These are phyloP conservation scores for Caenorhabditis remanei DNA, from an alignment of 1,140 invertebrate species.

Conservation along the genomic window DNA sequence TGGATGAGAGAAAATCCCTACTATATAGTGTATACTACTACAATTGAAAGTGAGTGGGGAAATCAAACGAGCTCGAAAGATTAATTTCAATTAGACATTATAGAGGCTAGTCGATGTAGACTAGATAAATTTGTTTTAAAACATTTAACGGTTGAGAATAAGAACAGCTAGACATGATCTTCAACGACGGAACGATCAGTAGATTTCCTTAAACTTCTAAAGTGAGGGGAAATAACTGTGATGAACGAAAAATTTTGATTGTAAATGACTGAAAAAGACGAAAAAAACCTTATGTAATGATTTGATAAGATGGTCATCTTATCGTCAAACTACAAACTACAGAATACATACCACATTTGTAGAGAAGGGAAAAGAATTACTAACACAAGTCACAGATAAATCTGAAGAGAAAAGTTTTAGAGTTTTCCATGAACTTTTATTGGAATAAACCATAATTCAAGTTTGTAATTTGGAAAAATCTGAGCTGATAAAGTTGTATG, in stretches of 20 bases:
- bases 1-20: not conserved
- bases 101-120: no score
- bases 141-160: no score
- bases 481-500: no score
- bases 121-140: no score
- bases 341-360: conserved; percentile 2
- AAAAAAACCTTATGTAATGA: conserved; percentile 16
- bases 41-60: not conserved
- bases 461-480: no score
- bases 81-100: no score
- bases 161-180: no score
- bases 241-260: not conserved
- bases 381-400: not conserved
- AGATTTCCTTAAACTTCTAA: no score
- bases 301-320: conserved; percentile 35
- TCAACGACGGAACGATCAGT: no score
- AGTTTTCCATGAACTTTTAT: no score
- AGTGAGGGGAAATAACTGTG: no score
- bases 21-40: not conserved
- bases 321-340: conserved; percentile 27
- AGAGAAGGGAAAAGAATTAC: not conserved
- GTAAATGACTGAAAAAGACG: conserved; percentile 17
- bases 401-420: not conserved
- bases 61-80: not conserved
- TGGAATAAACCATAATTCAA: no score